Conservation (phyloP, 2,113 vertebrate genomes). For the Xiphorhynchus elegans region DNA sequence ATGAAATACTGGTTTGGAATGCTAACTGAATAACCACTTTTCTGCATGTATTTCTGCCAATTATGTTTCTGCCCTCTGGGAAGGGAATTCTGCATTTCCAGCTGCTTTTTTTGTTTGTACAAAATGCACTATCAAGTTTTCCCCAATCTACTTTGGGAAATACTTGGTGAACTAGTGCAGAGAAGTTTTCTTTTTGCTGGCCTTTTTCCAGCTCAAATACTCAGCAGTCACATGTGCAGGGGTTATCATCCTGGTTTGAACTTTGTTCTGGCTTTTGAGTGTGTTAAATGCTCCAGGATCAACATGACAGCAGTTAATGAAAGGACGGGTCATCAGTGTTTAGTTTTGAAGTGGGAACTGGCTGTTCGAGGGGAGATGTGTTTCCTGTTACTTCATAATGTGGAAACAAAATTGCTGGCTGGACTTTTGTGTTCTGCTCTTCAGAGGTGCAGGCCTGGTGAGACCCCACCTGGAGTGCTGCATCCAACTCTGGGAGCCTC, state of each 20-base stretch:
- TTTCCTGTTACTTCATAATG: not conserved
- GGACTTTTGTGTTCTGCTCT: not conserved
- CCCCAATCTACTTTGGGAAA: not conserved
- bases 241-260: slow-evolving; percentile 6
- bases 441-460: not conserved
- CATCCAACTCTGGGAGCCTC: too few relatives aligned
- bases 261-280: slow-evolving; percentile 5
- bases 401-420: not conserved
- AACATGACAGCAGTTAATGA: not conserved
- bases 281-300: not conserved
- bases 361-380: not conserved
- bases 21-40: not conserved
- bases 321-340: not conserved
- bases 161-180: not conserved
- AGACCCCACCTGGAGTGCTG: not conserved
- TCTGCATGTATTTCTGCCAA: not conserved
- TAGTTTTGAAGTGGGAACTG: not conserved
- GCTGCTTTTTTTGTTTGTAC: not conserved
- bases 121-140: not conserved
- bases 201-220: not conserved
- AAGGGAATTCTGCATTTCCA: not conserved
- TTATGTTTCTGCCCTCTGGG: not conserved
- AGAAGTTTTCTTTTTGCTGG: not conserved
- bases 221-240: not conserved
- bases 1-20: not conserved